These are phyloP conservation scores for Ophthalmolycus amberensis DNA, from an alignment of 2,113 vertebrate genomes.

Conservation along the genomic window DNA sequence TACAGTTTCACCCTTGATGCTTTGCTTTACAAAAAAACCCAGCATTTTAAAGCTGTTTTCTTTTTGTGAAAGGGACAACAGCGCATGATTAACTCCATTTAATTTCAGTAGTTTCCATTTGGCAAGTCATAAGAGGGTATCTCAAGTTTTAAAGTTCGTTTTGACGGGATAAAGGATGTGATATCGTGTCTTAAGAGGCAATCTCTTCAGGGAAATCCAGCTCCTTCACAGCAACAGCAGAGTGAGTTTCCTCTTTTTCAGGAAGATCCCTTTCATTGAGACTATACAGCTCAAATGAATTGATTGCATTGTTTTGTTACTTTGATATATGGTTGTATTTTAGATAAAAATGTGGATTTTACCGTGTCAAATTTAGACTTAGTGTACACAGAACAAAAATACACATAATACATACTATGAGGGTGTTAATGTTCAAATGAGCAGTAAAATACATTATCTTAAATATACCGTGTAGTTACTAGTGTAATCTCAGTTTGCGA, in stretches of 20 bases:
- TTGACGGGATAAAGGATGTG: constrained; percentile 1
- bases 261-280: background rate
- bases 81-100: background rate
- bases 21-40: no score
- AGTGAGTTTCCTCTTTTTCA: constrained; percentile 70
- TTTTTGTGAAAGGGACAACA: background rate
- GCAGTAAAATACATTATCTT: background rate
- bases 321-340: constrained; percentile 7
- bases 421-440: background rate
- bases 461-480: fast-evolving
- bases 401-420: fast-evolving
- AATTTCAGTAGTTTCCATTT: fast-evolving
- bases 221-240: constrained; percentile 19
- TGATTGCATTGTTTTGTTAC: background rate
- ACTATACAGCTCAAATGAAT: background rate
- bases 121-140: background rate
- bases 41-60: background rate
- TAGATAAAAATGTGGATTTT: background rate
- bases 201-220: constrained; percentile 17
- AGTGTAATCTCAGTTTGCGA: background rate
- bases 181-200: background rate
- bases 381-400: background rate
- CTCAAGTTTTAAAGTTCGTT: background rate
- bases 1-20: background rate
- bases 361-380: fast-evolving